Conservation (phyloP, 2,888 invertebrate species). For the Athalia circularis region DNA sequence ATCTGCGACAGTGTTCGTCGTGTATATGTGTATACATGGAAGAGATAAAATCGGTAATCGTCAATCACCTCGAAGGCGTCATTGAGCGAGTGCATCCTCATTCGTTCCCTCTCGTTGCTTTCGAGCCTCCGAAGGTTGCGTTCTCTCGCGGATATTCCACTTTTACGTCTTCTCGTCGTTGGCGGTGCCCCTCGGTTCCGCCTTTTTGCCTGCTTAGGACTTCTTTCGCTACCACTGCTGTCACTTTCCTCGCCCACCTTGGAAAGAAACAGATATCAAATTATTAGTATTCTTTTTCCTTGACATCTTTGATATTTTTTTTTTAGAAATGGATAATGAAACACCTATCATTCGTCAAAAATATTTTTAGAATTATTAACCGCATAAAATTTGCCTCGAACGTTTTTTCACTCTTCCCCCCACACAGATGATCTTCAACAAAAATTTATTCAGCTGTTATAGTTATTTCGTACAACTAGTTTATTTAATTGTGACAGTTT, state of each 20-base stretch:
- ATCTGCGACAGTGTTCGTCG: background rate
- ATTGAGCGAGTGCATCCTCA: constrained; percentile 94
- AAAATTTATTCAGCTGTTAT: no score
- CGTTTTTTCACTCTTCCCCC: no score
- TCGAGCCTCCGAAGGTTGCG: constrained; percentile 90
- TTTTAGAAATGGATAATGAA: no score
- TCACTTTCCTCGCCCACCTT: constrained; percentile 73
- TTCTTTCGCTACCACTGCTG: constrained; percentile 72
- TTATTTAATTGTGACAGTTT: no score
- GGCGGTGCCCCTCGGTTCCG: constrained; percentile 70
- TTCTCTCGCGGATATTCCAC: constrained; percentile 88
- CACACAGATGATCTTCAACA: no score
- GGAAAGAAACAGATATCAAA: constrained; percentile 32
- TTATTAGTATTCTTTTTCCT: background rate
- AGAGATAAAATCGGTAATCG: background rate
- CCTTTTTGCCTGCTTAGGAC: constrained; percentile 72
- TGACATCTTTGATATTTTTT: no score
- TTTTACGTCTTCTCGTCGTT: constrained; percentile 80
- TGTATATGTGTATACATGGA: background rate
- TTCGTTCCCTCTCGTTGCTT: constrained; percentile 93
- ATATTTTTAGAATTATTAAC: no score
- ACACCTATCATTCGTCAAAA: no score
- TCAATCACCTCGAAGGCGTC: constrained; percentile 89
- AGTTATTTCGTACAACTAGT: no score
- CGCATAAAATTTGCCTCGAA: no score